These are phyloP conservation scores for Dicrurus megarhynchus DNA, from an alignment of 2,113 vertebrate genomes.

Conservation along the genomic window DNA sequence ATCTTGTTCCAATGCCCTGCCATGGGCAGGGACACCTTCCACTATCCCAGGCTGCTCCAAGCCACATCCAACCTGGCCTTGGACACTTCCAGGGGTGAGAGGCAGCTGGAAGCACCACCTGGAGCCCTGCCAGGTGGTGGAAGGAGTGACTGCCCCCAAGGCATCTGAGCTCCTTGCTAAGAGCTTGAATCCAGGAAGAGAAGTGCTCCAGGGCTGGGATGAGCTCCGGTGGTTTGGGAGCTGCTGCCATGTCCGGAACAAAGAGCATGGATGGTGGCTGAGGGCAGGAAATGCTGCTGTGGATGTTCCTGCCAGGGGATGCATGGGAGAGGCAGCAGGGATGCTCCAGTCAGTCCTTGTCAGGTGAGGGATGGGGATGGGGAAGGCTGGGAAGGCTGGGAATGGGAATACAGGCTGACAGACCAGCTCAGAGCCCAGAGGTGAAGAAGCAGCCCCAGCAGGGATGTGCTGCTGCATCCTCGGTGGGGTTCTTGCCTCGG, in stretches of 20 bases:
- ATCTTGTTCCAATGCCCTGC: accelerated
- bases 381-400: not conserved
- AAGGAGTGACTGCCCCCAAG: too few relatives aligned
- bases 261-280: not conserved
- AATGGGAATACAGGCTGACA: accelerated
- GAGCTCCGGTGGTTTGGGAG: not conserved
- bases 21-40: not conserved
- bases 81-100: not conserved
- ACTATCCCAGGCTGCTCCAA: not conserved
- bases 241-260: not conserved
- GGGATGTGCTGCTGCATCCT: accelerated
- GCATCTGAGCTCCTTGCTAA: not conserved
- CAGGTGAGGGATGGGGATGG: not conserved
- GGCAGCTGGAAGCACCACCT: not conserved
- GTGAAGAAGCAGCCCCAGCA: not conserved
- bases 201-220: not conserved
- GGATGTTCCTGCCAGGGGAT: not conserved
- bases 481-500: accelerated
- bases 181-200: not conserved
- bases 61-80: not conserved
- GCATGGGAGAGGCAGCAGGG: not conserved
- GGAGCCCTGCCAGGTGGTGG: not conserved
- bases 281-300: not conserved
- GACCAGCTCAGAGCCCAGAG: not conserved
- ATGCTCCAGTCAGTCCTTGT: not conserved